phyloP scores from a whole-genome alignment of 2,113 vertebrate genomes.

The Daphoenositta chrysoptera region DNA sequence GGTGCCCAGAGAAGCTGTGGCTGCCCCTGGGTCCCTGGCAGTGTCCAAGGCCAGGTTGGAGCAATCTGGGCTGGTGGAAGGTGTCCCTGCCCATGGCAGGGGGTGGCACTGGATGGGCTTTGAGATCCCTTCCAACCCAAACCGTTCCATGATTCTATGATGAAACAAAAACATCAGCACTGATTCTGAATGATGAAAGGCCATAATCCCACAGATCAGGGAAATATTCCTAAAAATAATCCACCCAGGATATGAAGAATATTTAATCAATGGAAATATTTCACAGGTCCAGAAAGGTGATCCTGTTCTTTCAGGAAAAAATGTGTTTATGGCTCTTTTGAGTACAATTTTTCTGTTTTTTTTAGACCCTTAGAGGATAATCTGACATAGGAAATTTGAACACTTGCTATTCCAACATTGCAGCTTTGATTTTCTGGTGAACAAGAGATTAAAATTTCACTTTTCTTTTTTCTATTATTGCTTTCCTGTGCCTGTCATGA shows the following conservation, averaged over 20 bases:
- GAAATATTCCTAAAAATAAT: neutral
- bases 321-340: neutral
- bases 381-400: neutral
- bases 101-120: neutral
- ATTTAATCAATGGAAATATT: neutral
- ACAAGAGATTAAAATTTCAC: neutral
- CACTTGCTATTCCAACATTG: neutral
- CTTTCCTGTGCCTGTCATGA: neutral
- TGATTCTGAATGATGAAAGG: neutral
- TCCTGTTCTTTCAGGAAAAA: neutral
- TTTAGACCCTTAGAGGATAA: neutral
- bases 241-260: neutral
- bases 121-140: neutral
- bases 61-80: fast-evolving
- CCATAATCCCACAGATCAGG: neutral
- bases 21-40: neutral
- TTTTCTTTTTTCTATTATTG: neutral
- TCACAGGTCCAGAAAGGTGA: neutral
- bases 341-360: neutral
- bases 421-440: neutral
- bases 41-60: neutral
- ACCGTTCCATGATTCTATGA: neutral
- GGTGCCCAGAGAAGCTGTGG: neutral
- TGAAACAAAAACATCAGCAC: neutral
- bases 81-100: neutral